These are phyloP conservation scores for Ormyrus rosae DNA, from an alignment of 2,888 invertebrate species.

Conservation along the genomic window DNA sequence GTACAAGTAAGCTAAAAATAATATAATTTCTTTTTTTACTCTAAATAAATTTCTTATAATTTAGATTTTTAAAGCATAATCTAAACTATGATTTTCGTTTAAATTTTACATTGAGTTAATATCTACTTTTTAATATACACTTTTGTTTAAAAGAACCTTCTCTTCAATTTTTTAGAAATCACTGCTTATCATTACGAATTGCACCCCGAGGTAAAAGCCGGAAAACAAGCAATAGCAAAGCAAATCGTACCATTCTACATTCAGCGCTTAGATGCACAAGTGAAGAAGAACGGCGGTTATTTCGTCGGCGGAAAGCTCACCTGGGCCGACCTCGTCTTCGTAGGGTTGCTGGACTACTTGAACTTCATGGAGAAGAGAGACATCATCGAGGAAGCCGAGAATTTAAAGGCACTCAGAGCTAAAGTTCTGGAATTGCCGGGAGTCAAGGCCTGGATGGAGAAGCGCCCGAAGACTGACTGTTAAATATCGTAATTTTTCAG, in stretches of 20 bases:
- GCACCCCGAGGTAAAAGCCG: constrained; percentile 77
- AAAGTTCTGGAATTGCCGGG: constrained; percentile 79
- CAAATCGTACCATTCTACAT: constrained; percentile 79
- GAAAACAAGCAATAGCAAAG: constrained; percentile 76
- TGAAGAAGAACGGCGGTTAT: constrained; percentile 80
- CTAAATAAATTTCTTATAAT: too few relatives aligned
- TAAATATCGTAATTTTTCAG: background rate
- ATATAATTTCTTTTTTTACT: too few relatives aligned
- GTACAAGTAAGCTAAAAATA: too few relatives aligned
- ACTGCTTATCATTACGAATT: constrained; percentile 77
- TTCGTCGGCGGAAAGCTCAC: constrained; percentile 77
- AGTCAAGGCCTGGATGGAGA: constrained; percentile 82
- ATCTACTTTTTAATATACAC: too few relatives aligned
- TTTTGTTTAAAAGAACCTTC: too few relatives aligned
- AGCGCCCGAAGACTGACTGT: constrained; percentile 70
- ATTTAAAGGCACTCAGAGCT: constrained; percentile 78
- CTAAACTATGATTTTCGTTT: too few relatives aligned
- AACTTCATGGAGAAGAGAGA: constrained; percentile 78
- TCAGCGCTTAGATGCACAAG: constrained; percentile 78
- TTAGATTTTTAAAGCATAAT: too few relatives aligned
- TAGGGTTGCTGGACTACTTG: constrained; percentile 79
- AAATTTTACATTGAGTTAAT: too few relatives aligned
- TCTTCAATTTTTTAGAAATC: constrained; percentile 60
- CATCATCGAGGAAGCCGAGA: constrained; percentile 79
- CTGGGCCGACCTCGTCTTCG: constrained; percentile 82